phyloP scores from a whole-genome alignment of 2,113 vertebrate genomes.

The Poeciliopsis turrubarensis region DNA sequence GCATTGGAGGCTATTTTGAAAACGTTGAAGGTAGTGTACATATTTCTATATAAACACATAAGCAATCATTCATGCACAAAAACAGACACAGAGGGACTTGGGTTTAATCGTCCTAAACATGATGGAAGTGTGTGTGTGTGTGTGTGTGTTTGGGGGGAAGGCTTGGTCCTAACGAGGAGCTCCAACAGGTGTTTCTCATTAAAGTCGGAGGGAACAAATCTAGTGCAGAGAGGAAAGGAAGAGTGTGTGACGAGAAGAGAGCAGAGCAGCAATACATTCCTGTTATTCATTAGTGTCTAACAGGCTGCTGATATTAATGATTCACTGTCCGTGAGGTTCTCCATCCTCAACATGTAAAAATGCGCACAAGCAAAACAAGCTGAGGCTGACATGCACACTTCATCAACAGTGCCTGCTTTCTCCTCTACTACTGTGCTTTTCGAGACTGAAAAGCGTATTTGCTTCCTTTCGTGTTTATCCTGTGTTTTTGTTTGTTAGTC shows the following conservation, averaged over 20 bases:
- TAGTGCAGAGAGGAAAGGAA: slow-evolving; percentile 23
- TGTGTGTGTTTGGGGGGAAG: not conserved
- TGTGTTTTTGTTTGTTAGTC: not conserved
- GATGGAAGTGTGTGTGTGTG: not conserved
- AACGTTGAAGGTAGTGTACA: not conserved
- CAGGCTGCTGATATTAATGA: slow-evolving; percentile 68
- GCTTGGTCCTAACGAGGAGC: slow-evolving; percentile 51
- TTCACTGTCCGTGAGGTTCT: slow-evolving; percentile 51
- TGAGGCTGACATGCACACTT: slow-evolving; percentile 9
- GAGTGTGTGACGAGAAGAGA: slow-evolving; percentile 24
- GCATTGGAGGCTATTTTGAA: not conserved
- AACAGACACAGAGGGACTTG: slow-evolving; percentile 18
- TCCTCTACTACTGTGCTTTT: slow-evolving; percentile 1
- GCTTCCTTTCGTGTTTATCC: not conserved
- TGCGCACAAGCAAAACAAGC: slow-evolving; percentile 20
- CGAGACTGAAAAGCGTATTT: slow-evolving; percentile 23
- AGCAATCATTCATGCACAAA: not conserved
- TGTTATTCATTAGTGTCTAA: slow-evolving; percentile 72
- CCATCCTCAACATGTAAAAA: slow-evolving; percentile 3
- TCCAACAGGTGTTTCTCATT: slow-evolving; percentile 77
- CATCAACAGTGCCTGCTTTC: slow-evolving; percentile 9
- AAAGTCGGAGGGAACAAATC: slow-evolving; percentile 45
- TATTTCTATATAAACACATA: too few species aligned
- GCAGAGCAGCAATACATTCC: slow-evolving; percentile 62
- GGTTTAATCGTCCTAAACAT: slow-evolving; percentile 58